Percentiles rank a stretch among this genome's conserved stretches.
These are phyloP conservation scores for Thaumatotibia leucotreta DNA, from an alignment of 1,140 invertebrate genomes.

Conservation along the genomic window DNA sequence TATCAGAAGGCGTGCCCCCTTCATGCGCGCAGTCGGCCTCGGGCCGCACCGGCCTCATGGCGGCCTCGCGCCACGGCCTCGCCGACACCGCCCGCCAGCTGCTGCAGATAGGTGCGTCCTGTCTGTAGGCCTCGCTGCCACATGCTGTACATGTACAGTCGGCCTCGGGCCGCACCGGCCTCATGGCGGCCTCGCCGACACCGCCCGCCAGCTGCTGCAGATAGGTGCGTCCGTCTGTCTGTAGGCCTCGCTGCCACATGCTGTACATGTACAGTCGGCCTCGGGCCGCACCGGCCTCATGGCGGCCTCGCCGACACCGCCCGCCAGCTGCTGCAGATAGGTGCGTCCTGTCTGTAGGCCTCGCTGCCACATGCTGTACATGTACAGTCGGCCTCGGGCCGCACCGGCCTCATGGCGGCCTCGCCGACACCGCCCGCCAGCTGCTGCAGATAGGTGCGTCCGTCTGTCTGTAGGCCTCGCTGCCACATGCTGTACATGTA, in stretches of 20 bases:
- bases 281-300: too few relatives aligned
- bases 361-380: constrained; percentile 82
- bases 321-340: constrained; percentile 81
- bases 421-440: constrained; percentile 81
- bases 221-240: constrained; percentile 55
- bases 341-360: constrained; percentile 53
- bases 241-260: too few relatives aligned
- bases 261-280: too few relatives aligned
- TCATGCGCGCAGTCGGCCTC: constrained; percentile 82
- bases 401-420: constrained; percentile 87
- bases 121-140: constrained; percentile 76
- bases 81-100: constrained; percentile 82
- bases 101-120: constrained; percentile 72
- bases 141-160: constrained; percentile 87
- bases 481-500: too few relatives aligned
- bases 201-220: constrained; percentile 82
- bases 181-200: constrained; percentile 86
- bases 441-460: constrained; percentile 77
- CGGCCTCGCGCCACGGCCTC: constrained; percentile 83
- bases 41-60: constrained; percentile 86
- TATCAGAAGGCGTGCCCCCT: constrained; percentile 84
- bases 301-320: constrained; percentile 81
- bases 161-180: constrained; percentile 81
- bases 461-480: too few relatives aligned
- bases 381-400: constrained; percentile 85